Evolutionary conservation across 1,140 invertebrate species (phyloP).

Genomic region (Diachasma alloeum): DNA sequence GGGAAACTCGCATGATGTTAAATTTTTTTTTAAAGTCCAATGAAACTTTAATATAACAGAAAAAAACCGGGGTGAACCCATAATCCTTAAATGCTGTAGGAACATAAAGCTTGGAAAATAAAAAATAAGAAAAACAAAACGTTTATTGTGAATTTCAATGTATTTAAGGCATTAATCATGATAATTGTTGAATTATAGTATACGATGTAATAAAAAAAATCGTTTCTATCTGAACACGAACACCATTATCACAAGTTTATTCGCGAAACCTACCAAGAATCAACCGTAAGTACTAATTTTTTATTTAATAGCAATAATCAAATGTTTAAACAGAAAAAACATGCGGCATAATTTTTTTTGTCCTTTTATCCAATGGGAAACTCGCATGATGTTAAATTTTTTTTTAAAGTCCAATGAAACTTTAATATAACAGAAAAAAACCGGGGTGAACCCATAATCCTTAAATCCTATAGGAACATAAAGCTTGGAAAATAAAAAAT

Average conservation of each 20-base stretch:
- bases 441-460: background rate
- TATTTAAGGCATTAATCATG: constrained; percentile 44
- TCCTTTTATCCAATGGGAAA: no score
- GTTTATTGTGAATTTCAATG: constrained; percentile 40
- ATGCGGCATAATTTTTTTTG: no score
- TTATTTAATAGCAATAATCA: background rate
- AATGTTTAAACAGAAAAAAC: no score
- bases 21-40: background rate
- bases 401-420: background rate
- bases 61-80: background rate
- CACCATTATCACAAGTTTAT: background rate
- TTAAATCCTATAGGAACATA: background rate
- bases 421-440: background rate
- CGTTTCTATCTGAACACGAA: background rate
- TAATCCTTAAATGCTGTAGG: background rate
- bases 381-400: no score
- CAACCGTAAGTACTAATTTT: background rate
- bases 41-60: background rate
- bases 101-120: background rate
- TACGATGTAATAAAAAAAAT: constrained; percentile 13
- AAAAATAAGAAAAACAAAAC: background rate
- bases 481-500: background rate
- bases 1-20: no score
- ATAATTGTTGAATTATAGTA: constrained; percentile 46
- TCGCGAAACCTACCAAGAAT: background rate